A percentile compares a stretch with the other conserved stretches of the same genome.
phyloP scores from a whole-genome alignment of 2,113 vertebrate species.

The Carollia perspicillata region DNA sequence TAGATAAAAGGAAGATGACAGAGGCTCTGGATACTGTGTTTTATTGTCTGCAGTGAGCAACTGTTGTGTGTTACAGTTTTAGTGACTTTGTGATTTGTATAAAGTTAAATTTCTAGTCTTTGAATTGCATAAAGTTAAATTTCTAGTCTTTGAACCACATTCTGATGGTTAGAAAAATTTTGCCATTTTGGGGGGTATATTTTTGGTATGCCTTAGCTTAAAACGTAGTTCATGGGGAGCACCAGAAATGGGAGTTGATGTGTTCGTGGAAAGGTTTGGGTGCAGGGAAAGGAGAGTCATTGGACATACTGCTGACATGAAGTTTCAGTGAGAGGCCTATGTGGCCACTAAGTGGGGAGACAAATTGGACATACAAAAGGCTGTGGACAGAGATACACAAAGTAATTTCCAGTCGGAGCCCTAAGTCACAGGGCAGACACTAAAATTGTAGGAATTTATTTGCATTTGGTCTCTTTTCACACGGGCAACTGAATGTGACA shows the following conservation, averaged over 20 bases:
- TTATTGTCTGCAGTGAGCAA: background rate
- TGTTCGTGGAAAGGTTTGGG: background rate
- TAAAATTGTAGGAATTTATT: slow-evolving; percentile 14
- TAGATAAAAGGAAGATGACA: background rate
- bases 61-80: background rate
- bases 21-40: background rate
- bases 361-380: background rate
- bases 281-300: background rate
- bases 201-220: slow-evolving; percentile 12
- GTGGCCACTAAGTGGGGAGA: background rate
- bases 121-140: slow-evolving; percentile 14
- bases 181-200: background rate
- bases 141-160: background rate
- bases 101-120: background rate
- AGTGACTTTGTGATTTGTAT: background rate
- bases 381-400: background rate
- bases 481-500: background rate
- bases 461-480: background rate
- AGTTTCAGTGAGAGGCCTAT: background rate
- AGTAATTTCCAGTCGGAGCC: background rate
- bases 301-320: background rate
- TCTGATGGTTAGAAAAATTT: background rate
- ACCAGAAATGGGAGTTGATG: background rate
- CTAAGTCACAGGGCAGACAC: background rate
- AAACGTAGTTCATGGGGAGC: background rate